Conservation (phyloP, 1,140 invertebrate species). For the Diabrotica virgifera region DNA sequence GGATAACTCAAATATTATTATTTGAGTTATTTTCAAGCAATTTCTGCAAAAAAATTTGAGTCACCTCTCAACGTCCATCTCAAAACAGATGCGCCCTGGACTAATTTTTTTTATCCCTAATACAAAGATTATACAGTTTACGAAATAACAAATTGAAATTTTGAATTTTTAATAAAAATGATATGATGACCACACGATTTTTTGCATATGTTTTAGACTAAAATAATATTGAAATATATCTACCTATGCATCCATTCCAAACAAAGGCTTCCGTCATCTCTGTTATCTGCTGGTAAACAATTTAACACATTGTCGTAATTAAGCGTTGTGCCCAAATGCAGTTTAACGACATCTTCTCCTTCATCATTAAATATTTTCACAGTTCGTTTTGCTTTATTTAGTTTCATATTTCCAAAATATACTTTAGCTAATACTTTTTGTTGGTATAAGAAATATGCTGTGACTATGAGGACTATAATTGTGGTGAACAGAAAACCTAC, state of each 20-base stretch:
- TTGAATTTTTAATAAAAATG: too few species aligned
- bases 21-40: too few species aligned
- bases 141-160: too few species aligned
- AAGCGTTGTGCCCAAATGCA: constrained; percentile 60
- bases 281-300: constrained; percentile 64
- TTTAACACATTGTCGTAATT: constrained; percentile 64
- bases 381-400: constrained; percentile 74
- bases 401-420: constrained; percentile 80
- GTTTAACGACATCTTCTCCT: constrained; percentile 69
- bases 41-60: too few species aligned
- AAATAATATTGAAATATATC: not conserved
- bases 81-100: too few species aligned
- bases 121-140: too few species aligned
- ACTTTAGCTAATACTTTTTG: constrained; percentile 75
- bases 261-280: constrained; percentile 61
- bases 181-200: too few species aligned
- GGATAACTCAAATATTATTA: too few species aligned
- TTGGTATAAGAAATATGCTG: constrained; percentile 79
- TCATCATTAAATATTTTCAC: constrained; percentile 69
- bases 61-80: too few species aligned
- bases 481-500: constrained; percentile 76
- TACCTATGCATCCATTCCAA: constrained; percentile 72
- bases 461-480: constrained; percentile 75
- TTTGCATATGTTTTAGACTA: too few species aligned
- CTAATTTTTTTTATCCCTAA: too few species aligned